Percentiles rank a stretch among this genome's conserved stretches.
Evolutionary conservation across 2,797 vertebrate species (phyloP).

Genomic region (Sebastes ruberrimus): DNA sequence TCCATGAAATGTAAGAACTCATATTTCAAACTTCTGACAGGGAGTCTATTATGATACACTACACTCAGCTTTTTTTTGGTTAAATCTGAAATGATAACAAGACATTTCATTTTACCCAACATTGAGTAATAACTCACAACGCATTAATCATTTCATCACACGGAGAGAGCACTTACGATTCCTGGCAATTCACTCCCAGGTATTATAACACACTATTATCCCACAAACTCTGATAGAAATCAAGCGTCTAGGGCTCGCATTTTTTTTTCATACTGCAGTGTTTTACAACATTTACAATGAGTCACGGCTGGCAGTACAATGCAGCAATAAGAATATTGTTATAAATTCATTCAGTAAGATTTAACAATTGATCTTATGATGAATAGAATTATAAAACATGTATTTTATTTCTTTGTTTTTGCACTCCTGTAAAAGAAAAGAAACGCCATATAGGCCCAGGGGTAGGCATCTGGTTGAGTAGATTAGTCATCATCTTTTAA

Average conservation of each 20-base stretch:
- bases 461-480: slow-evolving; percentile 11
- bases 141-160: slow-evolving; percentile 36
- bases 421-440: slow-evolving; percentile 5
- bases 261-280: background rate
- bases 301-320: background rate
- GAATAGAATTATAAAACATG: background rate
- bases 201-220: slow-evolving; percentile 24
- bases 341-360: background rate
- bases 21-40: slow-evolving; percentile 21
- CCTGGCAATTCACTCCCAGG: slow-evolving; percentile 13
- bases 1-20: background rate
- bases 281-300: background rate
- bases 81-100: slow-evolving; percentile 23
- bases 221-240: slow-evolving; percentile 9
- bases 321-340: background rate
- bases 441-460: background rate
- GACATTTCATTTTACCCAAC: slow-evolving; percentile 38
- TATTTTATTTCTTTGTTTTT: background rate
- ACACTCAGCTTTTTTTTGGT: background rate
- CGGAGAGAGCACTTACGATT: slow-evolving; percentile 14
- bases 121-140: slow-evolving; percentile 12
- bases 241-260: background rate
- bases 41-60: slow-evolving; percentile 14
- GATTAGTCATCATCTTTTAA: slow-evolving; percentile 37
- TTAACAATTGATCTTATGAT: background rate